A percentile compares a stretch with the other conserved stretches of the same genome.
Conservation (phyloP, 2,888 invertebrate genomes). For the Aleiodes testaceus region DNA sequence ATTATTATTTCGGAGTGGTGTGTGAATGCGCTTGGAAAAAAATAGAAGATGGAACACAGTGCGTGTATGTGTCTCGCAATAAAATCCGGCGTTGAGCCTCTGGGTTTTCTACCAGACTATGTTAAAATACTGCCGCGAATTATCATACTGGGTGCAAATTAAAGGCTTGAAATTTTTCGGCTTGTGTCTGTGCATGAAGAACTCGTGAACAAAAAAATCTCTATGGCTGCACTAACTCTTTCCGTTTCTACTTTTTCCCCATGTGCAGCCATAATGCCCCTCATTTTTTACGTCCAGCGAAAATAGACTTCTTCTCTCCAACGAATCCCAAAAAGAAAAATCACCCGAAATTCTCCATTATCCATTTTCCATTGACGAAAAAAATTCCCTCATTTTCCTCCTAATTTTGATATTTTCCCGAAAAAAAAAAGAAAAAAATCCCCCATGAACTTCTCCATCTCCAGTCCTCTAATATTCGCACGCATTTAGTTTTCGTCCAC, state of each 20-base stretch:
- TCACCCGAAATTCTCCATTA: neutral
- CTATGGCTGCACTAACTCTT: constrained; percentile 35
- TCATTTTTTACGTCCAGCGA: constrained; percentile 22
- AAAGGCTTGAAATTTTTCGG: constrained; percentile 68
- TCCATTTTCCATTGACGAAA: too few species aligned
- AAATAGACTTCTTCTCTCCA: too few species aligned
- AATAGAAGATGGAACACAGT: constrained; percentile 9
- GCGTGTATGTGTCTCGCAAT: constrained; percentile 51
- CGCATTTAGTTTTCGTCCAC: constrained; percentile 57
- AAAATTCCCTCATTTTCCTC: too few species aligned
- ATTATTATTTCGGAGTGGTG: too few species aligned
- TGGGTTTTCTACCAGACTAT: constrained; percentile 50
- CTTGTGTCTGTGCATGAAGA: constrained; percentile 38
- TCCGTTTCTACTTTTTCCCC: constrained; percentile 43
- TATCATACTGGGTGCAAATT: constrained; percentile 69
- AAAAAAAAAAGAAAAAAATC: constrained; percentile 5
- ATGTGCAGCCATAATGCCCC: constrained; percentile 11
- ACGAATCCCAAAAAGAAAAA: neutral
- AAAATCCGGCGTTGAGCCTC: constrained; percentile 65
- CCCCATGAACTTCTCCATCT: constrained; percentile 35
- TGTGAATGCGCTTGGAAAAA: neutral
- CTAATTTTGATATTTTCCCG: too few species aligned
- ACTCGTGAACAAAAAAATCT: constrained; percentile 63
- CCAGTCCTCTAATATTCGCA: constrained; percentile 38
- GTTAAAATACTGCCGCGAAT: constrained; percentile 70